Evolutionary conservation across 2,113 vertebrate species (phyloP), one percentile per base, ranked within the genome.

Genomic region (Scartelaos histophorus): DNA sequence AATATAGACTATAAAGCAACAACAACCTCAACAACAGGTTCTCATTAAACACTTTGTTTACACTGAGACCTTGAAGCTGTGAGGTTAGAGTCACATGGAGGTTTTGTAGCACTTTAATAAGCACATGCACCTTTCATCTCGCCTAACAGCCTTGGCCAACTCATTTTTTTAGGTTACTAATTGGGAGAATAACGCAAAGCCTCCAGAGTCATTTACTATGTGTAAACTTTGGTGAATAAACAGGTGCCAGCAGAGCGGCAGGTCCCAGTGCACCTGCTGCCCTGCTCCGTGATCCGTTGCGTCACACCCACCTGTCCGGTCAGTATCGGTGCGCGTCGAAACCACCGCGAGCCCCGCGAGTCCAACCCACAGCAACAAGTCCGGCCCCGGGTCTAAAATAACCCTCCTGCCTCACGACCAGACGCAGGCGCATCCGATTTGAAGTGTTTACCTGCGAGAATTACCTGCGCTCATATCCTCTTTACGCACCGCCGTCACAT

Each of bases 241-340:
- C 1, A 68, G 35, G 25, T 61, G 58, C 13, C 51, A 45, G 43
- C 0, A 17, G 9, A 53, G 13, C 21, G 22, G 21, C n/a, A 21
- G 49, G 29, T 60, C 35, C 4, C 17, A 0, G 0, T 54, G 58
- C 89, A 90, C 88, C 85, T 84, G 82, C 56, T 49, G 62, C 67
- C 53, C 57, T 56, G 58, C 67, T 70, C 60, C 60, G 51, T 13
- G 77, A 45, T 71, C 54, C 35, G 5, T 70, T 88, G 78, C 90
- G 90, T 93, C 91, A 94, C 91, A 93, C 92, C 75, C 89, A 92
- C 91, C 82, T 78, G 61, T 84, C 85, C 71, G 70, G 86, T 67
- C 91, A 82, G 93, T 93, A 90, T 94, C 93, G 87, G 86, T 90
- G 85, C 38, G 78, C 77, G 83, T 85, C 90, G 90, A 93, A 92